Conservation (phyloP, 2,113 vertebrate genomes). For the Nesospiza acunhae region DNA sequence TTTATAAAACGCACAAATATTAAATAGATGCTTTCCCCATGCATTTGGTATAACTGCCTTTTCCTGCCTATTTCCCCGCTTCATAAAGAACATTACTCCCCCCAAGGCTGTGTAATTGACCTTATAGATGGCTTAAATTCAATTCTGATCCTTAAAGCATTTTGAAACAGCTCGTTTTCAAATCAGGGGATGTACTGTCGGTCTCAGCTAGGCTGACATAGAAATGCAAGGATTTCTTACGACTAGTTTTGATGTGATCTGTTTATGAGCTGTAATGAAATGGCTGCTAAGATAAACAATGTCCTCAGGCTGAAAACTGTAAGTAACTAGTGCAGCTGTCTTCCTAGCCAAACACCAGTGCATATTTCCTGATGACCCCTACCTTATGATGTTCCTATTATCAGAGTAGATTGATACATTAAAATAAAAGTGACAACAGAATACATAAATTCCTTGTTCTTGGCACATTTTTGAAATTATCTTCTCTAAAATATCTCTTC, state of each 20-base stretch:
- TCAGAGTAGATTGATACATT: neutral
- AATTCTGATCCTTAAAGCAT: neutral
- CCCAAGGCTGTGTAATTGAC: neutral
- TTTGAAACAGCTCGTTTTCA: conserved; percentile 15
- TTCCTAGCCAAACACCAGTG: neutral
- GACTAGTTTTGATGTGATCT: neutral
- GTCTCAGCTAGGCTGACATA: neutral
- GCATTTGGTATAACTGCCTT: neutral
- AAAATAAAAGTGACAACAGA: neutral
- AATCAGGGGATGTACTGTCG: neutral
- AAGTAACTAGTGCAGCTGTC: neutral
- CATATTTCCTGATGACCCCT: neutral
- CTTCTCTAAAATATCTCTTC: neutral
- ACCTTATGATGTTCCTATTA: neutral
- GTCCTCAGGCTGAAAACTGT: neutral
- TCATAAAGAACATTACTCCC: neutral
- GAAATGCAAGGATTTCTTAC: neutral
- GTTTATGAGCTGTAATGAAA: conserved; percentile 29
- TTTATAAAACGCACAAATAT: neutral
- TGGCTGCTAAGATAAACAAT: neutral
- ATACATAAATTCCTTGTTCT: neutral
- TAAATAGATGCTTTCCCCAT: neutral
- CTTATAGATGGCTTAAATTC: neutral
- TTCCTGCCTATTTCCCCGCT: neutral
- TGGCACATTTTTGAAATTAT: neutral